Evolutionary conservation across 2,113 vertebrate species (phyloP).

Genomic region (Arenaria interpres): DNA sequence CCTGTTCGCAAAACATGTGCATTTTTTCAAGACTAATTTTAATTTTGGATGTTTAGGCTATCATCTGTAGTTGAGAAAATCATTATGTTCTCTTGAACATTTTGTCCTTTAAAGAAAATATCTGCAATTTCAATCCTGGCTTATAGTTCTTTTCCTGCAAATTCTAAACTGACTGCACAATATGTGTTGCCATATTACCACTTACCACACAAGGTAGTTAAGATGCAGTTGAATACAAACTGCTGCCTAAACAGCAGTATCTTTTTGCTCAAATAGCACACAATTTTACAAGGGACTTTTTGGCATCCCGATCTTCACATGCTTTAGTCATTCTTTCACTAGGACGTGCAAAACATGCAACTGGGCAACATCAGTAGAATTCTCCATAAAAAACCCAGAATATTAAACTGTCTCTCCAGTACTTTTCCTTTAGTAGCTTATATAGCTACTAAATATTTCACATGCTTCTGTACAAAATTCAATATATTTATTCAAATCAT

Average conservation of each 20-base stretch:
- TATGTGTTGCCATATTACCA: not conserved
- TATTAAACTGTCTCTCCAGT: not conserved
- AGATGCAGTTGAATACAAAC: not conserved
- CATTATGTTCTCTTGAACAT: not conserved
- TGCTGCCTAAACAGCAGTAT: not conserved
- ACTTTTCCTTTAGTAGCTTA: not conserved
- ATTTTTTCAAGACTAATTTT: conserved; percentile 35
- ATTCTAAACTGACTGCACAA: not conserved
- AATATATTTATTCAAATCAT: not conserved
- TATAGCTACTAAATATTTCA: not conserved
- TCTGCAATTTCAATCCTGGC: not conserved
- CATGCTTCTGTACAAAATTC: not conserved
- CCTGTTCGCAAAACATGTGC: not conserved
- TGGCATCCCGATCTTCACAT: not conserved
- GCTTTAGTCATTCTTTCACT: not conserved
- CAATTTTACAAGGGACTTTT: not conserved
- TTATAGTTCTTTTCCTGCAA: not conserved
- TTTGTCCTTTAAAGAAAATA: conserved; percentile 9
- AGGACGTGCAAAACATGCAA: not conserved
- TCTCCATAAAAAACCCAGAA: not conserved
- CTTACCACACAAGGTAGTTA: not conserved
- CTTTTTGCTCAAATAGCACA: not conserved
- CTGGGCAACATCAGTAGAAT: not conserved
- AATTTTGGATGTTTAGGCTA: conserved; percentile 43
- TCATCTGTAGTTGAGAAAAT: conserved; percentile 37